Percentiles rank a stretch among this genome's conserved stretches.
phyloP scores from a whole-genome alignment of 2,113 vertebrate species.

The Indicator indicator region DNA sequence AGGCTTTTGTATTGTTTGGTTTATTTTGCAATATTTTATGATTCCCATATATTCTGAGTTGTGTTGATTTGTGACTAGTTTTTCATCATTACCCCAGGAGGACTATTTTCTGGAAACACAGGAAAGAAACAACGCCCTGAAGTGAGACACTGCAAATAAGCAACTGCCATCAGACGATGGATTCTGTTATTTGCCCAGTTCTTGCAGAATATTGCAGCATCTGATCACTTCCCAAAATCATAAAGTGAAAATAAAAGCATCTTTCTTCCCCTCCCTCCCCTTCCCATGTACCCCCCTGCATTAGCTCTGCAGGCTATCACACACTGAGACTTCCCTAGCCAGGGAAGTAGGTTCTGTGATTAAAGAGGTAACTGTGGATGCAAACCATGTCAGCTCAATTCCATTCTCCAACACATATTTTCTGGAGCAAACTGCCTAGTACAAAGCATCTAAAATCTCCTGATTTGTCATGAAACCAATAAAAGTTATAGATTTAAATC shows the following conservation, averaged over 20 bases:
- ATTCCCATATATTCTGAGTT: constrained; percentile 17
- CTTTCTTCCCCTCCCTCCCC: background rate
- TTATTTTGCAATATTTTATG: constrained; percentile 56
- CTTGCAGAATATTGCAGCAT: background rate
- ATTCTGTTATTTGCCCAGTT: background rate
- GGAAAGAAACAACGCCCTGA: constrained; percentile 16
- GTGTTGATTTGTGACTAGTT: constrained; percentile 54
- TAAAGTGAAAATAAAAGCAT: background rate
- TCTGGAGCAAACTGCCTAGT: background rate
- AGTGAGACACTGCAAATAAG: background rate
- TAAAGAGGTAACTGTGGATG: background rate
- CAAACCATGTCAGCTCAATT: background rate
- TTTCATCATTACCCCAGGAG: constrained; percentile 25
- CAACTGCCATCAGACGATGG: background rate
- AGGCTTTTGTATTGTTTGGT: constrained; percentile 26
- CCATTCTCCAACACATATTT: background rate
- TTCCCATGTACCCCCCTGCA: background rate
- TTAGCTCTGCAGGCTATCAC: background rate
- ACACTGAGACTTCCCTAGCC: background rate
- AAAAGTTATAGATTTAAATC: constrained; percentile 12
- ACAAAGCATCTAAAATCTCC: background rate
- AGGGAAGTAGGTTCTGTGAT: background rate
- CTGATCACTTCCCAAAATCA: background rate
- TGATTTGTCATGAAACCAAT: background rate
- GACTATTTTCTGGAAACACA: constrained; percentile 31